These are phyloP conservation scores for Cydia pomonella DNA, from an alignment of 1,140 invertebrate genomes.

Conservation along the genomic window DNA sequence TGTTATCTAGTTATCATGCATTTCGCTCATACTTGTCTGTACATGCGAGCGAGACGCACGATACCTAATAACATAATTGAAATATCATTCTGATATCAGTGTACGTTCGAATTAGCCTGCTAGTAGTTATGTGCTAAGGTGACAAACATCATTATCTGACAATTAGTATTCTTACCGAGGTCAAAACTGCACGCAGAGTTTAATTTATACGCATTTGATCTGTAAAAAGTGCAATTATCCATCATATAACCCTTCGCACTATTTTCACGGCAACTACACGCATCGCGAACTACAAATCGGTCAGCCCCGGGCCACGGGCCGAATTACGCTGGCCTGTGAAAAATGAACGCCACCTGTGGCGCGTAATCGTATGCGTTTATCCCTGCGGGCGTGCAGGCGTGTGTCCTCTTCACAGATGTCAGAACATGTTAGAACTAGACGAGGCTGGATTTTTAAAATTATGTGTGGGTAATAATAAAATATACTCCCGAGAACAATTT, in stretches of 20 bases:
- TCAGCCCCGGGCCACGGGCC: conserved; percentile 49
- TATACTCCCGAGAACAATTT: too few species aligned
- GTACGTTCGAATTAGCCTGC: too few species aligned
- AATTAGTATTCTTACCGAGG: background rate
- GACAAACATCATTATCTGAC: background rate
- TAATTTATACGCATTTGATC: too few species aligned
- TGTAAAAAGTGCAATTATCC: background rate
- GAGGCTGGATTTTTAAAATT: background rate
- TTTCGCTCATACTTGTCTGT: too few species aligned
- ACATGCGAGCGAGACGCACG: too few species aligned
- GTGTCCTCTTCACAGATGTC: conserved; percentile 37
- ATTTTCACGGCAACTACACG: conserved; percentile 59
- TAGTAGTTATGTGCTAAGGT: background rate
- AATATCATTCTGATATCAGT: too few species aligned
- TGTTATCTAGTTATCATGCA: too few species aligned
- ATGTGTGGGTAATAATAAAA: background rate
- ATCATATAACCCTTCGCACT: background rate
- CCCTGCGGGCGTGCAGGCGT: conserved; percentile 55
- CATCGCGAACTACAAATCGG: conserved; percentile 54
- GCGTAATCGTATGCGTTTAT: conserved; percentile 78
- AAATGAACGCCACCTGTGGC: conserved; percentile 79
- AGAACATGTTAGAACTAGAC: background rate
- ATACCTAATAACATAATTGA: too few species aligned
- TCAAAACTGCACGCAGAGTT: background rate
- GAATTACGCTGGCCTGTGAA: conserved; percentile 72